phyloP scores from a whole-genome alignment of 1,140 invertebrate genomes.

The Lordiphosa stackelbergi region DNA sequence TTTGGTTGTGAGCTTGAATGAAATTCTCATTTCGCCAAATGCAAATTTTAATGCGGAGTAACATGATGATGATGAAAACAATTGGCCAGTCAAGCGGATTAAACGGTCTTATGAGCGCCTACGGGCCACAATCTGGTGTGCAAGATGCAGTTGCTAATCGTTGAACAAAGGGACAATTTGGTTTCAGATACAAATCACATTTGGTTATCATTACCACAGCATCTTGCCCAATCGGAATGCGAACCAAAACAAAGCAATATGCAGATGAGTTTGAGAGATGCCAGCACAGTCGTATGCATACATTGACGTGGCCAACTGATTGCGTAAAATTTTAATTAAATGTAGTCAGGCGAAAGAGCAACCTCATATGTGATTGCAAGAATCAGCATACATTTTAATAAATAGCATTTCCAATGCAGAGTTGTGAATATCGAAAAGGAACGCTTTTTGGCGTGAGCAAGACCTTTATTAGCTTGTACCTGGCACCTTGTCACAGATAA shows the following conservation, averaged over 20 bases:
- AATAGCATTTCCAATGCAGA: too few species aligned
- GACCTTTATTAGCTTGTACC: slow-evolving; percentile 55
- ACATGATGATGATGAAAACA: slow-evolving; percentile 8
- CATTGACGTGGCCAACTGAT: background rate
- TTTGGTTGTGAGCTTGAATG: background rate
- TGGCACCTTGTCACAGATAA: slow-evolving; percentile 55
- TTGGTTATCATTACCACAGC: slow-evolving; percentile 32
- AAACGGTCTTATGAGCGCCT: too few species aligned
- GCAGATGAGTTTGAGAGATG: background rate
- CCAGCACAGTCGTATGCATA: too few species aligned
- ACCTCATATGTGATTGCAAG: too few species aligned
- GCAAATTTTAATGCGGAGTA: slow-evolving; percentile 5
- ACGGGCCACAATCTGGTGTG: background rate
- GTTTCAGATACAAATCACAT: slow-evolving; percentile 20
- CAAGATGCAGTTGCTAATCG: slow-evolving; percentile 23
- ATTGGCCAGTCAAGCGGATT: background rate
- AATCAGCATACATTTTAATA: too few species aligned
- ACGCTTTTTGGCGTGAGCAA: background rate
- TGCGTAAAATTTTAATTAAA: slow-evolving; percentile 21
- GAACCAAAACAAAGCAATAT: background rate
- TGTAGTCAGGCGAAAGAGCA: too few species aligned
- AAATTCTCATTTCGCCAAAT: slow-evolving; percentile 1
- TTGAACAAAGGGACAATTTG: background rate
- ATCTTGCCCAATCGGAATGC: background rate
- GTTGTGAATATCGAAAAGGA: background rate